Evolutionary conservation across 1,140 invertebrate genomes (phyloP), one percentile per base, ranked within the genome.

Genomic region (Trypoxylus dichotomus): DNA sequence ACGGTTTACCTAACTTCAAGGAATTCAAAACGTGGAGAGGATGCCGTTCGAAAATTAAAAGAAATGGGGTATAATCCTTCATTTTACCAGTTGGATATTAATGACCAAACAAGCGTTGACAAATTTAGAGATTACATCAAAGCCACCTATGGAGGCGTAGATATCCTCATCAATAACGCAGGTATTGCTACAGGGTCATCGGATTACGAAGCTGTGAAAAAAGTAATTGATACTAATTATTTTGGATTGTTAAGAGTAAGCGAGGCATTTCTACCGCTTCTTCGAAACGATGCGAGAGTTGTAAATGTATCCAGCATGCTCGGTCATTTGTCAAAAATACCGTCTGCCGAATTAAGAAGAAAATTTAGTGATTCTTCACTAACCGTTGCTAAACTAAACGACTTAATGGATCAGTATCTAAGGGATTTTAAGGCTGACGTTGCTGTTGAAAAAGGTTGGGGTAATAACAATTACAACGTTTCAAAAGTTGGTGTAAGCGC

Each of bases 151-250:
- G 91, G 90, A 11, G 93, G 94, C 0, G 84, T 97, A 2, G 94
- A 97, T 88, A 81, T 96, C 37, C 85, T 96, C 11, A 89, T 97
- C 0, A 96, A 96, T 83, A 96, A 96, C 89, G 95, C 95, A 73
- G 94, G 91, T 0, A 79, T 85, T 76, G 92, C 93, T 3, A 95
- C 91, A 82, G 92, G 90, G 83, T 90, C 87, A 80, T 72, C 11
- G 79, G 80, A 84, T 1, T 88, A 90, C 24, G 93, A 95, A 88
- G 94, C 93, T 0, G 90, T 29, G 5, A 68, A 91, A 80, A 87
- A 91, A 78, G 94, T 93, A 0, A 81, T 93, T 1, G 84, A 85
- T 54, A 90, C 91, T 0, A 95, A 95, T 84, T 94, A 91, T 82
- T 93, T 91, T 82, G 89, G 88, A 13, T 88, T 91, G 1, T 80